A percentile compares a stretch with the other conserved stretches of the same genome.
Evolutionary conservation across 2,113 vertebrate genomes (phyloP).

Genomic region (Actenoides lindsayi): DNA sequence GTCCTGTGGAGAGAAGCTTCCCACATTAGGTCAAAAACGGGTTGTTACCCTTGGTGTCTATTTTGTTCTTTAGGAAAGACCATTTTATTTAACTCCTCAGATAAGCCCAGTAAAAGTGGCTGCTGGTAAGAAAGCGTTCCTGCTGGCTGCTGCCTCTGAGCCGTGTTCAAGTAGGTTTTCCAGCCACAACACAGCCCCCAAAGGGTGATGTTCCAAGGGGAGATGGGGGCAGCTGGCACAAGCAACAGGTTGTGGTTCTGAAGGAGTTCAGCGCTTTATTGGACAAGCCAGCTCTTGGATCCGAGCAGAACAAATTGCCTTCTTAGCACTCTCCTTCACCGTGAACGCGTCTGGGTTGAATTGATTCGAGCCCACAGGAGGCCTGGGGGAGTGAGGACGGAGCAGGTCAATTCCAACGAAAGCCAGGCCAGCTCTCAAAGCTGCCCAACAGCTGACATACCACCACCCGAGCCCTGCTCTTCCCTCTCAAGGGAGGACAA

Average conservation of each 20-base stretch:
- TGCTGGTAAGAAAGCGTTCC: not conserved
- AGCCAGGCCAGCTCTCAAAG: not conserved
- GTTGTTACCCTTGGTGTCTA: not conserved
- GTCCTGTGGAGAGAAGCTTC: not conserved
- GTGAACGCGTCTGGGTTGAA: slow-evolving; percentile 62
- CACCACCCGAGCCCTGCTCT: not conserved
- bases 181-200: not conserved
- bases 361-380: not conserved
- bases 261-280: slow-evolving; percentile 1
- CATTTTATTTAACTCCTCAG: slow-evolving; percentile 6
- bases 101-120: not conserved
- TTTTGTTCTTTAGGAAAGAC: not conserved
- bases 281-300: slow-evolving; percentile 60
- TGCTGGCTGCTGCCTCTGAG: not conserved
- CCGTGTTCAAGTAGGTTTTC: not conserved
- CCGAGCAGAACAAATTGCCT: slow-evolving; percentile 59
- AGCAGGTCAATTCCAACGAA: not conserved
- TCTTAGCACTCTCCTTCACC: slow-evolving; percentile 70
- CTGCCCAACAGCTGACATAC: not conserved
- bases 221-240: not conserved
- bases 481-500: not conserved
- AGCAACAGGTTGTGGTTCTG: not conserved
- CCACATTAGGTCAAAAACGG: not conserved
- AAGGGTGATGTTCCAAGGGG: not conserved
- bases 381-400: slow-evolving; percentile 28